phyloP scores from a whole-genome alignment of 2,888 invertebrate species.

The Epirrhoe tristata region DNA sequence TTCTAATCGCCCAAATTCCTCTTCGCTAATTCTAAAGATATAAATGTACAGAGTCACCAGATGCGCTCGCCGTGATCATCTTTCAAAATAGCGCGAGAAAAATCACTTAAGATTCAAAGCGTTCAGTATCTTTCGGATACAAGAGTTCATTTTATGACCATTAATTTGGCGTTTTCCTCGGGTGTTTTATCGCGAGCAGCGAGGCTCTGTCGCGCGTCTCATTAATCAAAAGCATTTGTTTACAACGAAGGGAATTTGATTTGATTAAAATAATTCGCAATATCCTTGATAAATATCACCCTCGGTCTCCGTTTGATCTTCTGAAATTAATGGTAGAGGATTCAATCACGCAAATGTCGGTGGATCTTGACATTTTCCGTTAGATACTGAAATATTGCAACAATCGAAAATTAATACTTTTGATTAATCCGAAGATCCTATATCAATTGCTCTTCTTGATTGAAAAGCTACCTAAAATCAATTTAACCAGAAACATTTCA shows the following conservation, averaged over 20 bases:
- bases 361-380: conserved; percentile 60
- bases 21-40: conserved; percentile 66
- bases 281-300: conserved; percentile 86
- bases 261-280: conserved; percentile 86
- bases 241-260: conserved; percentile 86
- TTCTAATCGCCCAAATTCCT: conserved; percentile 74
- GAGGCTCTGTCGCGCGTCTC: conserved; percentile 84
- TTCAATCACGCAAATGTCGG: conserved; percentile 82
- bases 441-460: neutral
- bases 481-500: neutral
- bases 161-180: conserved; percentile 84
- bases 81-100: conserved; percentile 79
- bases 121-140: conserved; percentile 83
- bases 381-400: conserved; percentile 47
- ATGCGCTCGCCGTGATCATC: conserved; percentile 77
- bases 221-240: conserved; percentile 86
- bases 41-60: conserved; percentile 79
- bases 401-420: conserved; percentile 28
- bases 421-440: conserved; percentile 22
- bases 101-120: conserved; percentile 82
- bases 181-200: conserved; percentile 84
- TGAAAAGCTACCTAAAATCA: neutral
- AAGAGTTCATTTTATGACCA: conserved; percentile 86
- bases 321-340: conserved; percentile 84
- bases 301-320: conserved; percentile 85